Evolutionary conservation across 2,888 invertebrate species (phyloP).

Genomic region (Crocallis elinguaria): DNA sequence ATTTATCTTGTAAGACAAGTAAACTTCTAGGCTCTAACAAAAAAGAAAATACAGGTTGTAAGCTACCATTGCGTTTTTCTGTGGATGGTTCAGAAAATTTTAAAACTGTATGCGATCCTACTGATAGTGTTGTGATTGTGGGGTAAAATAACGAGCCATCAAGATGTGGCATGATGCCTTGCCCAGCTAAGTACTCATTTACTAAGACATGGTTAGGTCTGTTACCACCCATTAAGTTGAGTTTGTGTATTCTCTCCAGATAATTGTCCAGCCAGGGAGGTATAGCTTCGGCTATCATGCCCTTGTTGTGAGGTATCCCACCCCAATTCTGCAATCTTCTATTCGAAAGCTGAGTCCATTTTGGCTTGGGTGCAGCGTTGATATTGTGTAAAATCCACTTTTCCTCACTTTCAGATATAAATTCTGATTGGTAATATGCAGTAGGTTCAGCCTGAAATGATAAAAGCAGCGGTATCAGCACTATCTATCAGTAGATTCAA

Average conservation of each 20-base stretch:
- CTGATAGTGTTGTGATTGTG: slow-evolving; percentile 95
- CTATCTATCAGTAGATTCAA: too few relatives aligned
- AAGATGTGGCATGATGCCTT: slow-evolving; percentile 98
- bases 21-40: slow-evolving; percentile 95
- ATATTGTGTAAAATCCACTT: slow-evolving; percentile 89
- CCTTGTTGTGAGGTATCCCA: slow-evolving; percentile 96
- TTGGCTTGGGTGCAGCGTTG: slow-evolving; percentile 93
- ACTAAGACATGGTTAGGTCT: slow-evolving; percentile 96
- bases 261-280: slow-evolving; percentile 92
- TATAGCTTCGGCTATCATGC: slow-evolving; percentile 96
- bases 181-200: slow-evolving; percentile 96
- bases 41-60: slow-evolving; percentile 87
- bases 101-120: slow-evolving; percentile 95
- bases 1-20: slow-evolving; percentile 91
- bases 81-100: slow-evolving; percentile 88
- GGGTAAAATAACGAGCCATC: slow-evolving; percentile 98
- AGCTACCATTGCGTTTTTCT: slow-evolving; percentile 58
- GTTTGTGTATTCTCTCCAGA: slow-evolving; percentile 87
- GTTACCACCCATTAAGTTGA: slow-evolving; percentile 89
- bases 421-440: slow-evolving; percentile 94
- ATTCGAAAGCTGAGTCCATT: slow-evolving; percentile 97
- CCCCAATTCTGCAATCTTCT: slow-evolving; percentile 99
- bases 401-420: slow-evolving; percentile 91
- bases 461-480: neutral
- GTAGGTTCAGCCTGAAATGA: slow-evolving; percentile 82